Conservation (phyloP, 2,797 vertebrate genomes). For the Fistularia tabacaria region DNA sequence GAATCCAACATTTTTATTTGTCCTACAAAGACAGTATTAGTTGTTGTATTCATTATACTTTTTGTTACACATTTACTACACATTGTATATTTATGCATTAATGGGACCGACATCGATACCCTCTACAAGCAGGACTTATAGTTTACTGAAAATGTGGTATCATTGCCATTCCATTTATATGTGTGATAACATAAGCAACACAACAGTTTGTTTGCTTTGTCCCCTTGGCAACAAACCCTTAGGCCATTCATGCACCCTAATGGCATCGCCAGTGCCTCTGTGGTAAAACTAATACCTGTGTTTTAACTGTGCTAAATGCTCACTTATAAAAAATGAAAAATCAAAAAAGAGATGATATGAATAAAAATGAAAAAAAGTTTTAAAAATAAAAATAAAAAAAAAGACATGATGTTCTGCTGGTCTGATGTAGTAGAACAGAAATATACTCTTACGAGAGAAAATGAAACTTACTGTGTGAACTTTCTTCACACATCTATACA, state of each 20-base stretch:
- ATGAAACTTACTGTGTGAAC: slow-evolving; percentile 74
- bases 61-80: not conserved
- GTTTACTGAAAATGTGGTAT: slow-evolving; percentile 57
- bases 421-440: slow-evolving; percentile 44
- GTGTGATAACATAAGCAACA: slow-evolving; percentile 75
- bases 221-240: slow-evolving; percentile 82
- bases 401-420: slow-evolving; percentile 30
- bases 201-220: slow-evolving; percentile 83
- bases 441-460: slow-evolving; percentile 64
- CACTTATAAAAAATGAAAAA: slow-evolving; percentile 19
- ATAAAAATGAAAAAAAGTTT: too few species aligned
- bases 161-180: slow-evolving; percentile 65
- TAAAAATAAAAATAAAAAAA: not conserved
- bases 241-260: slow-evolving; percentile 77
- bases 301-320: slow-evolving; percentile 34
- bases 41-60: slow-evolving; percentile 1
- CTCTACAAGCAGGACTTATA: slow-evolving; percentile 37
- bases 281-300: slow-evolving; percentile 57
- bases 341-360: slow-evolving; percentile 6
- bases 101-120: slow-evolving; percentile 1
- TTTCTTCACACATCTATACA: slow-evolving; percentile 60
- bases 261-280: slow-evolving; percentile 68
- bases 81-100: slow-evolving; percentile 1
- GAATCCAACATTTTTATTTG: slow-evolving; percentile 21
- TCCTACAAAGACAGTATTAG: not conserved